Evolutionary conservation across 2,113 vertebrate genomes (phyloP).

Genomic region (Sciurus niger): DNA sequence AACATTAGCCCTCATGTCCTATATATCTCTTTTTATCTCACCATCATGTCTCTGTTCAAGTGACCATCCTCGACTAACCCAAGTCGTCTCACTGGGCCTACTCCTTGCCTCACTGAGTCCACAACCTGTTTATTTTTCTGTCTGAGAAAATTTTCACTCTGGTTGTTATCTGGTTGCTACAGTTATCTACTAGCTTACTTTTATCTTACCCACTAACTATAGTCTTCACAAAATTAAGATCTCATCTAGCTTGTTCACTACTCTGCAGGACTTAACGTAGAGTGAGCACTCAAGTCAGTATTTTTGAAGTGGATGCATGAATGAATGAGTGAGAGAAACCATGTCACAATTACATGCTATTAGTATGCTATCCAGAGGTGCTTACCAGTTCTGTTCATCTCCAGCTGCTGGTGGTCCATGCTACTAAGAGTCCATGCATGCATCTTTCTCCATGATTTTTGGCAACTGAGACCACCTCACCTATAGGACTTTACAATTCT

Average conservation of each 20-base stretch:
- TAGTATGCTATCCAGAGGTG: background rate
- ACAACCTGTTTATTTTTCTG: background rate
- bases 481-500: background rate
- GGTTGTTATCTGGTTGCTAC: background rate
- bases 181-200: constrained; percentile 35
- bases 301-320: background rate
- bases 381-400: background rate
- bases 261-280: background rate
- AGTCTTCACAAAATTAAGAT: constrained; percentile 4
- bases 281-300: background rate
- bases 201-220: background rate
- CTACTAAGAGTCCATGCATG: background rate
- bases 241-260: background rate
- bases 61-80: too few relatives aligned
- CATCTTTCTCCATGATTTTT: background rate
- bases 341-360: background rate
- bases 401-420: background rate
- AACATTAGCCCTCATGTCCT: background rate
- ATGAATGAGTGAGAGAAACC: background rate
- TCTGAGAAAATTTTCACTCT: background rate
- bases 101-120: background rate
- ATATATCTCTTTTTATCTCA: background rate
- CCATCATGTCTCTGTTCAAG: background rate
- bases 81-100: background rate
- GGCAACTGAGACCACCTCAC: background rate